Evolutionary conservation across 2,888 invertebrate genomes (phyloP).

Genomic region (Hypolimnas misippus): DNA sequence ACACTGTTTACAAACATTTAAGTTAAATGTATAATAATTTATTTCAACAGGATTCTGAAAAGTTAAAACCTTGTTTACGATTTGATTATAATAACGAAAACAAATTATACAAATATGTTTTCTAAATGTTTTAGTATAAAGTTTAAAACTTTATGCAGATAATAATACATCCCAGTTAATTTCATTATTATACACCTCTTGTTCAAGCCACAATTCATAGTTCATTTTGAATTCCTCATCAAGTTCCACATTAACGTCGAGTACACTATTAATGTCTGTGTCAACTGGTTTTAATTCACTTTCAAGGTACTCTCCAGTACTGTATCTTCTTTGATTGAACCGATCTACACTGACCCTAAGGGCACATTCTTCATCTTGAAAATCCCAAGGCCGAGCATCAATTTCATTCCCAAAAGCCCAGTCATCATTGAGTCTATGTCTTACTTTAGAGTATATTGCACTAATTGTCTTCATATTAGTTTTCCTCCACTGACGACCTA

Average conservation of each 20-base stretch:
- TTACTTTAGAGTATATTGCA: slow-evolving; percentile 98
- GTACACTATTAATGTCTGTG: slow-evolving; percentile 91
- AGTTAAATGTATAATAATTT: slow-evolving; percentile 13
- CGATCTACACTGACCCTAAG: slow-evolving; percentile 96
- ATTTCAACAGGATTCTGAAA: background rate
- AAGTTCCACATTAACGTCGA: slow-evolving; percentile 91
- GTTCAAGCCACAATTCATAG: slow-evolving; percentile 97
- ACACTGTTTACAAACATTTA: slow-evolving; percentile 17
- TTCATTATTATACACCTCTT: slow-evolving; percentile 96
- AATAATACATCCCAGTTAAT: slow-evolving; percentile 45
- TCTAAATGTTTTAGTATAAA: slow-evolving; percentile 16
- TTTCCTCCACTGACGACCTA: slow-evolving; percentile 99
- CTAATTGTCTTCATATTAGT: slow-evolving; percentile 99
- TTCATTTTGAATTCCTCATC: slow-evolving; percentile 96
- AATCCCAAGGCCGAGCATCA: slow-evolving; percentile 99
- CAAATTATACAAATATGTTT: slow-evolving; percentile 18
- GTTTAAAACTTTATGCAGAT: slow-evolving; percentile 32
- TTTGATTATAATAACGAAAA: slow-evolving; percentile 29
- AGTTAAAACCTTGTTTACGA: slow-evolving; percentile 22
- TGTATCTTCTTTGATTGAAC: slow-evolving; percentile 97
- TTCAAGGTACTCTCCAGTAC: slow-evolving; percentile 80
- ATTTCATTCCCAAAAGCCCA: slow-evolving; percentile 99
- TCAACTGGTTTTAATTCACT: slow-evolving; percentile 88
- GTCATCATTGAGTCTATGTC: slow-evolving; percentile 98
- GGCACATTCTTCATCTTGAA: slow-evolving; percentile 98